These are phyloP conservation scores for Xanthia icteritia DNA, from an alignment of 2,888 invertebrate genomes.

Conservation along the genomic window DNA sequence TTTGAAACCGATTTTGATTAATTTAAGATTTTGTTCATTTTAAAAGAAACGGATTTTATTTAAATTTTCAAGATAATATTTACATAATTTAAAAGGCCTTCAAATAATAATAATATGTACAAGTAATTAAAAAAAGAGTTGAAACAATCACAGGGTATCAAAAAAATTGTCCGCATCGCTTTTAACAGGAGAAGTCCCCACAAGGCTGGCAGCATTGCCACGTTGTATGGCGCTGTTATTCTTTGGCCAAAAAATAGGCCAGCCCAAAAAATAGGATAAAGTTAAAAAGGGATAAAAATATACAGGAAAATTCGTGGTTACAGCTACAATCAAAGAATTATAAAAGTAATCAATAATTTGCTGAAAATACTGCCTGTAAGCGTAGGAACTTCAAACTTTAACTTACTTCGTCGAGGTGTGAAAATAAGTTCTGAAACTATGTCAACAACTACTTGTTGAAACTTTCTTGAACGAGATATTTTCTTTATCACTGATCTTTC, in stretches of 20 bases:
- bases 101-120: background rate
- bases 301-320: background rate
- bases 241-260: background rate
- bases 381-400: background rate
- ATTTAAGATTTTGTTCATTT: background rate
- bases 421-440: conserved; percentile 31
- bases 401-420: background rate
- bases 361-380: background rate
- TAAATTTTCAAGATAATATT: background rate
- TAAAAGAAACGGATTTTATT: background rate
- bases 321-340: background rate
- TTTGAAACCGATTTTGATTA: background rate
- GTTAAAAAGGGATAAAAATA: background rate
- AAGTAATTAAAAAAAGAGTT: too few species aligned
- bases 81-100: background rate
- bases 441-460: conserved; percentile 1
- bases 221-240: background rate
- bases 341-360: background rate
- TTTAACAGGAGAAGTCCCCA: background rate
- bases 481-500: background rate
- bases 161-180: background rate
- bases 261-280: too few species aligned
- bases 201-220: background rate
- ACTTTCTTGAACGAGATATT: conserved; percentile 10
- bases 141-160: background rate